These are phyloP conservation scores for Siphamia tubifer DNA, from an alignment of 2,113 vertebrate genomes.

Conservation along the genomic window DNA sequence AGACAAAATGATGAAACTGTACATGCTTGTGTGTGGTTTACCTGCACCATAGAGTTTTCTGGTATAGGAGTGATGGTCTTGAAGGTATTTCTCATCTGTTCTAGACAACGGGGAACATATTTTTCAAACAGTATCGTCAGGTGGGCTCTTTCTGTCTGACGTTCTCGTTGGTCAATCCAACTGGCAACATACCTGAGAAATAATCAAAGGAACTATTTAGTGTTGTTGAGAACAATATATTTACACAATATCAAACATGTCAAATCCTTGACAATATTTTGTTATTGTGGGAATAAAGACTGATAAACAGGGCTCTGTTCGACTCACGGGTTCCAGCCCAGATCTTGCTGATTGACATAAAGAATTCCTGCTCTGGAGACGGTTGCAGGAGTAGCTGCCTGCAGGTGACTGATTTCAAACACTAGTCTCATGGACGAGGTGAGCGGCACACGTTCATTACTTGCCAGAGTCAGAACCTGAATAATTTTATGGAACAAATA, in stretches of 20 bases:
- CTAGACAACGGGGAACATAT: constrained; percentile 75
- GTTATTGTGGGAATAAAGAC: neutral
- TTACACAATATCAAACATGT: neutral
- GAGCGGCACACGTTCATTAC: constrained; percentile 77
- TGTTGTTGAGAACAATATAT: neutral
- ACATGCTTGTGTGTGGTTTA: constrained; percentile 20
- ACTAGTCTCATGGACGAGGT: constrained; percentile 77
- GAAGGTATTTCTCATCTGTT: constrained; percentile 77
- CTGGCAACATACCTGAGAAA: constrained; percentile 71
- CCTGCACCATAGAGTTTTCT: constrained; percentile 81
- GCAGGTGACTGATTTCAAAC: constrained; percentile 81
- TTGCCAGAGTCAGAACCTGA: constrained; percentile 79
- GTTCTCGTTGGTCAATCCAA: constrained; percentile 76
- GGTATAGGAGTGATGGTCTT: constrained; percentile 80
- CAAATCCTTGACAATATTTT: neutral
- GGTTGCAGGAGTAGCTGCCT: constrained; percentile 74
- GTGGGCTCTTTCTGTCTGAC: constrained; percentile 80
- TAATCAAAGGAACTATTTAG: neutral
- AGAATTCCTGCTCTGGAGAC: constrained; percentile 78
- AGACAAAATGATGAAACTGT: neutral
- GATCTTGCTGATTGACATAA: constrained; percentile 78
- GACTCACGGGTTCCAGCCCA: constrained; percentile 82
- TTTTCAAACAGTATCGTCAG: constrained; percentile 80
- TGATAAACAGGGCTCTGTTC: neutral
- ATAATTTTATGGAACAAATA: neutral